Conservation (phyloP, 2,797 vertebrate species). For the Gambelia wislizenii region DNA sequence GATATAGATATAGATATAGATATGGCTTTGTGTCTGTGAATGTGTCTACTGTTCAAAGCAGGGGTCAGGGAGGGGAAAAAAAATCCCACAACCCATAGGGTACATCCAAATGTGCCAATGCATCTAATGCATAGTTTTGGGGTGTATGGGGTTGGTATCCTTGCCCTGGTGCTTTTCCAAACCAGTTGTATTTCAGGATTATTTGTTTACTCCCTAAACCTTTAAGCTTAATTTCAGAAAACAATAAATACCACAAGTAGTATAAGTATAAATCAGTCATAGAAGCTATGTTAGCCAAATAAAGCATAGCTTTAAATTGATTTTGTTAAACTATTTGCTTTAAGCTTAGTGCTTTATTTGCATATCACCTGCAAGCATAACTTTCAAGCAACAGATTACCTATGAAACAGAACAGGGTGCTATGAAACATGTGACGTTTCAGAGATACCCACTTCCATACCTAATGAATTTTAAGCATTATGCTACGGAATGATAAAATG, state of each 20-base stretch:
- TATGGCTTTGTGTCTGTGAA: neutral
- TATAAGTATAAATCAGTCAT: neutral
- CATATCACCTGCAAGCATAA: slow-evolving; percentile 1
- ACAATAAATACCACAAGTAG: neutral
- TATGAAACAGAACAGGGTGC: neutral
- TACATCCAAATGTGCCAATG: neutral
- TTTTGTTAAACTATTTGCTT: slow-evolving; percentile 24
- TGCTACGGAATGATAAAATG: slow-evolving; percentile 10
- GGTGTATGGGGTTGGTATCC: neutral
- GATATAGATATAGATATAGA: no score
- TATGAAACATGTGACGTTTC: neutral
- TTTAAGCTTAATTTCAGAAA: slow-evolving; percentile 3
- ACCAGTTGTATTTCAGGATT: neutral
- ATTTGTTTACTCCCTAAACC: neutral
- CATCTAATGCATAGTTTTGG: neutral
- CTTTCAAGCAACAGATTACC: neutral
- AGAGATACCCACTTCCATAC: neutral
- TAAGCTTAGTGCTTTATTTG: slow-evolving; percentile 6
- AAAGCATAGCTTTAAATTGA: slow-evolving; percentile 5
- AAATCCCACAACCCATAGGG: neutral
- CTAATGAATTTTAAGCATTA: slow-evolving; percentile 39
- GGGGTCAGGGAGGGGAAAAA: no score
- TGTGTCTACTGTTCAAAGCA: neutral
- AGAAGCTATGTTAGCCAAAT: neutral
- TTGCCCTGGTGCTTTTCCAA: neutral